These are phyloP conservation scores for Catocala nupta DNA, from an alignment of 2,888 invertebrate species.

Conservation along the genomic window DNA sequence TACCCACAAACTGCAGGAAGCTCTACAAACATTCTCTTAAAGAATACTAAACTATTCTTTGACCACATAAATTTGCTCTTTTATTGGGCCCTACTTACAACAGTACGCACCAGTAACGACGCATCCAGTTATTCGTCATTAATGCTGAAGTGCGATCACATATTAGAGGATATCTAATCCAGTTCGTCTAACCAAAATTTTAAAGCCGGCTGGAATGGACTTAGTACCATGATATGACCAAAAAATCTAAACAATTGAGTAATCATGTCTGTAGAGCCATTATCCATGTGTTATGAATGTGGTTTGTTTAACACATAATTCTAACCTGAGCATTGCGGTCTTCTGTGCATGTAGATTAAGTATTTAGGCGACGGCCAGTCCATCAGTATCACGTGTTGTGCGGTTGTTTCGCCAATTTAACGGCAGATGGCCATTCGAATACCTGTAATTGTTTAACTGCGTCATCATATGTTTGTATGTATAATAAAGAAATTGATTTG, in stretches of 20 bases:
- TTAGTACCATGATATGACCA: too few species aligned
- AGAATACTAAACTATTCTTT: too few species aligned
- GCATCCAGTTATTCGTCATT: too few species aligned
- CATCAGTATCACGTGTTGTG: constrained; percentile 55
- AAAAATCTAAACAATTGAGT: background rate
- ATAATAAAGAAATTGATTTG: background rate
- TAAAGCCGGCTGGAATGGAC: too few species aligned
- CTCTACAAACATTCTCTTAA: too few species aligned
- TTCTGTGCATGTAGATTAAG: constrained; percentile 56
- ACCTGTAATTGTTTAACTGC: constrained; percentile 3
- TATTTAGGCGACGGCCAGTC: constrained; percentile 58
- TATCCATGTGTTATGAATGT: constrained; percentile 48
- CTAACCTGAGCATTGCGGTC: constrained; percentile 57
- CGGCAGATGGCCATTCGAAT: constrained; percentile 9
- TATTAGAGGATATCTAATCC: too few species aligned
- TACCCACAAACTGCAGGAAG: too few species aligned
- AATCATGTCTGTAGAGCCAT: constrained; percentile 25
- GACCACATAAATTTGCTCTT: too few species aligned
- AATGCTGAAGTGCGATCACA: too few species aligned
- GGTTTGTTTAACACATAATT: constrained; percentile 42
- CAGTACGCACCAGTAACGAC: too few species aligned
- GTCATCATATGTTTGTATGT: constrained; percentile 15
- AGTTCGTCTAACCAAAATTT: too few species aligned
- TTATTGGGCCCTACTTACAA: too few species aligned
- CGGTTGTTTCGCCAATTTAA: constrained; percentile 36